These are phyloP conservation scores for Lasius fuliginosus DNA, from an alignment of 2,888 invertebrate genomes.

Conservation along the genomic window DNA sequence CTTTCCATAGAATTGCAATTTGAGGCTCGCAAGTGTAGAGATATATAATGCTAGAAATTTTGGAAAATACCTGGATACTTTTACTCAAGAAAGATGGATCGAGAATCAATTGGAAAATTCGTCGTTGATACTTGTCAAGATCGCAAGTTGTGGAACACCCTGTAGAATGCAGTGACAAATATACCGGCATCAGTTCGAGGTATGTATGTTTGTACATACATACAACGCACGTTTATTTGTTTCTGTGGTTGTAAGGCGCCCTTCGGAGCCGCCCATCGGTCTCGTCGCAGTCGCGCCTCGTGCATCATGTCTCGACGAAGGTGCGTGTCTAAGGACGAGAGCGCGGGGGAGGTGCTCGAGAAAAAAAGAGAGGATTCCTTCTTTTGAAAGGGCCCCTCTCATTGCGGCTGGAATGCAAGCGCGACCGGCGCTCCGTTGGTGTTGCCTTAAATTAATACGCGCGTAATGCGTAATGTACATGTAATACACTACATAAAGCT, in stretches of 20 bases:
- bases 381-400: constrained; percentile 48
- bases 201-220: background rate
- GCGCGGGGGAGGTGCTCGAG: constrained; percentile 8
- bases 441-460: constrained; percentile 25
- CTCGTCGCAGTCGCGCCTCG: constrained; percentile 58
- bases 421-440: background rate
- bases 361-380: constrained; percentile 38
- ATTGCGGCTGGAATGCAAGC: constrained; percentile 50
- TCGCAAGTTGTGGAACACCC: background rate
- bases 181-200: background rate
- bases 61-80: background rate
- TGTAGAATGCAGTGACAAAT: background rate
- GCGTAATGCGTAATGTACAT: background rate
- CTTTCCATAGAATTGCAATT: background rate
- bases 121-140: background rate
- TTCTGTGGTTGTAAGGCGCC: constrained; percentile 69
- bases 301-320: constrained; percentile 60
- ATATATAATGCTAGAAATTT: background rate
- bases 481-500: background rate
- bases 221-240: background rate
- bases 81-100: background rate
- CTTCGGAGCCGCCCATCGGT: constrained; percentile 63
- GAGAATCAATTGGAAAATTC: background rate
- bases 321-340: constrained; percentile 52
- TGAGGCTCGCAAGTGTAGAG: background rate